Conservation (phyloP, 2,797 vertebrate genomes). For the Gallinago solitaria region DNA sequence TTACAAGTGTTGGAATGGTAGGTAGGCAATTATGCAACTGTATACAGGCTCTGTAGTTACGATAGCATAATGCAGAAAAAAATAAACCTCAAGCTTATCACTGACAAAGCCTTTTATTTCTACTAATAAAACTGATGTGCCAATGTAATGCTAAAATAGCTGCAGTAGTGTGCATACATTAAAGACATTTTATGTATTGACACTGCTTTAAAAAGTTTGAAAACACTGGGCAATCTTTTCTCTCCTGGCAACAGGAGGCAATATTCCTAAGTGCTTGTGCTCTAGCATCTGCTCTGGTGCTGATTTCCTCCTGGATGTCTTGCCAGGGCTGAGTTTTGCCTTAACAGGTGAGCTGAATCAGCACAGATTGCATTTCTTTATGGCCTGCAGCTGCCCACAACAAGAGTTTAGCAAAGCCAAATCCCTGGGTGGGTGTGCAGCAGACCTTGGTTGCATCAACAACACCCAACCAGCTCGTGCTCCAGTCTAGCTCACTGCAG, state of each 20-base stretch:
- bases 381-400: neutral
- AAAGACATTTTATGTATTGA: neutral
- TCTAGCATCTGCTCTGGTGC: neutral
- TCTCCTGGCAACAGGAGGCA: slow-evolving; percentile 25
- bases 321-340: slow-evolving; percentile 1
- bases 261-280: slow-evolving; percentile 45
- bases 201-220: slow-evolving; percentile 14
- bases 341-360: slow-evolving; percentile 15
- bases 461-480: neutral
- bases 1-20: neutral
- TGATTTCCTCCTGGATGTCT: neutral
- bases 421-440: fast-evolving
- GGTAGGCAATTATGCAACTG: neutral
- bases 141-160: neutral
- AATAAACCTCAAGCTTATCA: neutral
- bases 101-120: neutral
- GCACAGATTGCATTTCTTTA: neutral
- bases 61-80: neutral
- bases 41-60: neutral
- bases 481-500: neutral
- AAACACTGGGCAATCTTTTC: neutral
- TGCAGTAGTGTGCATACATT: slow-evolving; percentile 9
- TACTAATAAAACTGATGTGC: neutral
- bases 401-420: neutral
- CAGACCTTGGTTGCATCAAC: neutral